Evolutionary conservation across 2,888 invertebrate genomes (phyloP), one percentile per base, ranked within the genome.

Genomic region (Lutraria lutraria): DNA sequence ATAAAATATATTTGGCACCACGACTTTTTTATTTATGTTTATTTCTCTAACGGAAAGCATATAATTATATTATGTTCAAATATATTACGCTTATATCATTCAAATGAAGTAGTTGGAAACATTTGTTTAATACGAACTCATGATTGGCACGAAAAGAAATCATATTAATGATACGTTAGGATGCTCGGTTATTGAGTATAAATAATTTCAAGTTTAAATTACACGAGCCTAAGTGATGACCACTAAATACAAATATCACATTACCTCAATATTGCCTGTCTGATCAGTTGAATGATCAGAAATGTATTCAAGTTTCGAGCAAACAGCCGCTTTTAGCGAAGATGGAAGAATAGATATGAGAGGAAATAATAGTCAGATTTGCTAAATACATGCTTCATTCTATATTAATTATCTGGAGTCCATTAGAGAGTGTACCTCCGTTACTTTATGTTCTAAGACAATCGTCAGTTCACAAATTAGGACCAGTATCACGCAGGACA

Each of bases 401-500:
- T 34, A 31, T 16, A 12, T 76, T 31, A 76, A 76, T 76, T 34
- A 76, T 31, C 76, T 25, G 21, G 19, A 76, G 34, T 12, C 76
- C 76, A 76, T 34, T 76, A 76, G 29, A 13, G 29, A 13, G 76
- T 16, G 29, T 34, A 34, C 16, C 15, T 76, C 29, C 13, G 16
- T 72, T 76, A 76, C 34, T 25, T 76, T 16, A 76, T 54, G 43
- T 54, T 76, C 19, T 29, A 84, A 76, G 76, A 72, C 52, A 54
- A 54, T 76, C 84, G 76, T 76, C 54, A 53, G 76, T 84, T 84
- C 31, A 76, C 52, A 29, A 21, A 76, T 76, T 76, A 72, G 76
- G 8, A 43, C 25, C 12, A 19, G 6, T 13, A 0, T 3, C 72
- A 53, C 84, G 25, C 15, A 72, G 72, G 72, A 76, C 72, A 31